Percentiles rank a stretch among this genome's conserved stretches.
phyloP scores from a whole-genome alignment of 2,113 vertebrate genomes.

The Spheniscus mendiculus region DNA sequence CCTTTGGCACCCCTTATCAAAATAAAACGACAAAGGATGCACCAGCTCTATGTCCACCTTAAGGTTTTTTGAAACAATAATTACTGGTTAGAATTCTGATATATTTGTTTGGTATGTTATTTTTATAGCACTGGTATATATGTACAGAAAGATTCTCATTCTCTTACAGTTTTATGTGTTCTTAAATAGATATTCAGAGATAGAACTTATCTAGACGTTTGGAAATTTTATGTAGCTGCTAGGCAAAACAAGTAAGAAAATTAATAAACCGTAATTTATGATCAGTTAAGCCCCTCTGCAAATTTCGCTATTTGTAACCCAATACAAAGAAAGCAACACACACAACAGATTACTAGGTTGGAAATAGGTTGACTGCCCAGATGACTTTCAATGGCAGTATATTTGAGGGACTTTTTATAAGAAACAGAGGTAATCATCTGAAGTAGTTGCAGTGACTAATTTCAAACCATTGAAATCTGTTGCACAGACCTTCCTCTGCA shows the following conservation, averaged over 20 bases:
- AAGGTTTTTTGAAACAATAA: background rate
- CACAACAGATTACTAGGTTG: background rate
- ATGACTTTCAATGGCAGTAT: background rate
- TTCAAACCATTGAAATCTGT: background rate
- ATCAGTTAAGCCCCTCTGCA: background rate
- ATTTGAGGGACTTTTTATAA: background rate
- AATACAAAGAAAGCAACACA: background rate
- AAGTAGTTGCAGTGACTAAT: background rate
- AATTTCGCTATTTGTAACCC: background rate
- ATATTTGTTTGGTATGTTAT: background rate
- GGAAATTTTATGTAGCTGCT: background rate
- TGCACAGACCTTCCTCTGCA: background rate
- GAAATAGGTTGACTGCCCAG: background rate
- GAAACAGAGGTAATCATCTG: background rate
- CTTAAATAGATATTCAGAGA: background rate
- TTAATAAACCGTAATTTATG: background rate
- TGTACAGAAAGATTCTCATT: background rate
- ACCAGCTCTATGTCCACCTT: background rate
- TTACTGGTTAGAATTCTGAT: background rate
- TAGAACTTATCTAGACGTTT: background rate
- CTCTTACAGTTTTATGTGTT: background rate
- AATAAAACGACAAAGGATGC: background rate
- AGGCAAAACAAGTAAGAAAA: background rate
- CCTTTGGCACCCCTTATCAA: background rate
- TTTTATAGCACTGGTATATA: background rate